phyloP scores from a whole-genome alignment of 1,140 invertebrate species.

The Tetramorium simillimum region DNA sequence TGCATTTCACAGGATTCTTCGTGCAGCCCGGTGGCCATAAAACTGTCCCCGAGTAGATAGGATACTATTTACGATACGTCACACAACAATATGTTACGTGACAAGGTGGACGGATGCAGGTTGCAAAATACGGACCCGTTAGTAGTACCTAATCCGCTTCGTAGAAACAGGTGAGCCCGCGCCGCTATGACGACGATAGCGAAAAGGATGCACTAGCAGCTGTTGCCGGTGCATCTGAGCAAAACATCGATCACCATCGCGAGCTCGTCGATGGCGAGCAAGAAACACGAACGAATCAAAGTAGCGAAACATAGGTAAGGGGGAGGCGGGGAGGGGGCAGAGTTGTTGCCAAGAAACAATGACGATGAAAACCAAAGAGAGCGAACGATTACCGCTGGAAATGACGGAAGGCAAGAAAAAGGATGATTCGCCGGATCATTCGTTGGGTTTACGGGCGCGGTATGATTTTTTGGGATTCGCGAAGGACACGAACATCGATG shows the following conservation, averaged over 20 bases:
- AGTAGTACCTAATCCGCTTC: neutral
- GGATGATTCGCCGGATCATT: constrained; percentile 50
- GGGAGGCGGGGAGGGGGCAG: neutral
- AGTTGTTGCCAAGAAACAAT: constrained; percentile 47
- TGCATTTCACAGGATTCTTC: neutral
- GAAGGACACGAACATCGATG: constrained; percentile 71
- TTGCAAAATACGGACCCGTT: constrained; percentile 29
- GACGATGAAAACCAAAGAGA: constrained; percentile 54
- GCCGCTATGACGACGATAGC: neutral
- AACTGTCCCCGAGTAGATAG: constrained; percentile 6
- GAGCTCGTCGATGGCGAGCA: constrained; percentile 32
- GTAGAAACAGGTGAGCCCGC: constrained; percentile 10
- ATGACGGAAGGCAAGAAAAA: constrained; percentile 51
- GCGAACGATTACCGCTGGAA: constrained; percentile 53
- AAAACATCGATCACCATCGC: constrained; percentile 48
- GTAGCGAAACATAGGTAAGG: constrained; percentile 29
- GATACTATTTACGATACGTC: constrained; percentile 10
- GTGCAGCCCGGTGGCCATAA: neutral
- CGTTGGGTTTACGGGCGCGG: constrained; percentile 64
- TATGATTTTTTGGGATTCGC: constrained; percentile 73
- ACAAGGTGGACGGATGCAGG: neutral
- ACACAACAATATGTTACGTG: neutral
- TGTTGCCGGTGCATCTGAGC: constrained; percentile 5
- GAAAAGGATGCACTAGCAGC: constrained; percentile 14
- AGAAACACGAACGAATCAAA: constrained; percentile 25